These are phyloP conservation scores for Drosophila parvula DNA, from an alignment of 1,140 invertebrate species.

Conservation along the genomic window DNA sequence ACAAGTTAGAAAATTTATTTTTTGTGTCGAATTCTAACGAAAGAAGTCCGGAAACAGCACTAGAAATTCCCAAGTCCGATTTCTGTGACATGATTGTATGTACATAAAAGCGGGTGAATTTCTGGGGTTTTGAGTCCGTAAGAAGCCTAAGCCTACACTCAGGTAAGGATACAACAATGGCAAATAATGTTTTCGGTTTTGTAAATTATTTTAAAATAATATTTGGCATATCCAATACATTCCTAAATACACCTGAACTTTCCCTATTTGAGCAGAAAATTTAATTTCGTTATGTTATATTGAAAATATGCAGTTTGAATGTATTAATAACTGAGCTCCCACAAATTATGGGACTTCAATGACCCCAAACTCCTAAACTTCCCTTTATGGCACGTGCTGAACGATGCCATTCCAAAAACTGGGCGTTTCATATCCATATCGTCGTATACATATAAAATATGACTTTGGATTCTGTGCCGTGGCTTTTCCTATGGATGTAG, in stretches of 20 bases:
- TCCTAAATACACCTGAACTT: neutral
- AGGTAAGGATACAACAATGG: neutral
- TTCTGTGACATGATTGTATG: too few relatives aligned
- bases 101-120: too few relatives aligned
- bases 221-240: neutral
- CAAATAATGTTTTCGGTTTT: neutral
- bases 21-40: too few relatives aligned
- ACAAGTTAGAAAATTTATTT: too few relatives aligned
- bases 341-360: neutral
- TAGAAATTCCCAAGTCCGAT: neutral
- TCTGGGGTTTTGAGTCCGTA: neutral
- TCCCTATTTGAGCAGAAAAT: neutral
- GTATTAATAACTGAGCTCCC: neutral
- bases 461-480: conserved; percentile 27
- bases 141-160: neutral
- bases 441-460: conserved; percentile 66
- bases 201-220: neutral
- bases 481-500: conserved; percentile 12
- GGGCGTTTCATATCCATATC: conserved; percentile 44
- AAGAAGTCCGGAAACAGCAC: neutral
- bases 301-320: neutral
- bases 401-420: conserved; percentile 11
- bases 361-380: neutral
- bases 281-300: neutral
- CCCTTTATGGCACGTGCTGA: conserved; percentile 17